These are phyloP conservation scores for Falco peregrinus DNA, from an alignment of 2,797 vertebrate species.

Conservation along the genomic window DNA sequence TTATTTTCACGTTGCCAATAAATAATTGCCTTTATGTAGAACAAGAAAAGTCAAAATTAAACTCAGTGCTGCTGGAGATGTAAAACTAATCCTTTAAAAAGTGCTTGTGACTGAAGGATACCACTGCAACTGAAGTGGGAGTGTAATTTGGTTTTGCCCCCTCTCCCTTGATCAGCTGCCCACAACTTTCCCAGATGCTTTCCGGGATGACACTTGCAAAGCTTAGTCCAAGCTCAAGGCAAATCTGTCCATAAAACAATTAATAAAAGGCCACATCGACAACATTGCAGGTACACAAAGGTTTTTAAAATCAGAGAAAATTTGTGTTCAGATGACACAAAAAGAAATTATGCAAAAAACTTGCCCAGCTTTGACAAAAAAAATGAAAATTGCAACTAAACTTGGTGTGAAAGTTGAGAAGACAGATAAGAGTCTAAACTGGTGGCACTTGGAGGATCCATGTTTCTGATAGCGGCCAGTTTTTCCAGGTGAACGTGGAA, in stretches of 20 bases:
- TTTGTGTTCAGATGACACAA: not conserved
- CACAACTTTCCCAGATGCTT: not conserved
- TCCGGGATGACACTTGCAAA: not conserved
- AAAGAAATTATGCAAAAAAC: not conserved
- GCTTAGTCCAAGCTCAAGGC: not conserved
- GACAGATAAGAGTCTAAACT: too few species aligned
- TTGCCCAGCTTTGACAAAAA: not conserved
- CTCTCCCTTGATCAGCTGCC: not conserved
- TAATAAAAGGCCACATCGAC: not conserved
- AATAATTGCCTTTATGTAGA: constrained; percentile 61
- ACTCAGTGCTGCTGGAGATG: constrained; percentile 43
- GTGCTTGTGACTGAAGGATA: not conserved
- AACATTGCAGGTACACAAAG: not conserved
- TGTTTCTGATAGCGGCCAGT: rapidly evolving
- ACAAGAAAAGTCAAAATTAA: constrained; percentile 45
- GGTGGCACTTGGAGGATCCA: not conserved
- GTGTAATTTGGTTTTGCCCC: not conserved
- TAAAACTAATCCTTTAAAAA: constrained; percentile 30
- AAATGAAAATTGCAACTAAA: not conserved
- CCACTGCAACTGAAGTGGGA: rapidly evolving
- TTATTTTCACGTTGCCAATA: constrained; percentile 50
- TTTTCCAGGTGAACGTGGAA: not conserved
- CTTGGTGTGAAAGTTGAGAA: rapidly evolving
- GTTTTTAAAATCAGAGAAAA: not conserved
- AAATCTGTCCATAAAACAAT: not conserved